Evolutionary conservation across 2,888 invertebrate species (phyloP), one percentile per base, ranked within the genome.

Genomic region (Isotomurus palustris): DNA sequence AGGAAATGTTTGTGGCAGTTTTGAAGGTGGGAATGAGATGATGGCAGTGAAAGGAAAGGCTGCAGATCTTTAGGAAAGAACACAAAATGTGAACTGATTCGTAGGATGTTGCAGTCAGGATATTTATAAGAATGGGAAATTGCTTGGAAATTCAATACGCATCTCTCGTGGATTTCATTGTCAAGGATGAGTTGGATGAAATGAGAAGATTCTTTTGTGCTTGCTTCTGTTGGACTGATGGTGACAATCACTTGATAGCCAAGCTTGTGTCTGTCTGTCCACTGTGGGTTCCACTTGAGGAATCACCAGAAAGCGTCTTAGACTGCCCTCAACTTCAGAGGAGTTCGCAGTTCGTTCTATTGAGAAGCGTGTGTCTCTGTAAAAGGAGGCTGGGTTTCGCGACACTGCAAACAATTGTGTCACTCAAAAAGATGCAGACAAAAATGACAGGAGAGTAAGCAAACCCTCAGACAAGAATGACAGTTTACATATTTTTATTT

Each of bases 101-200:
- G 14, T 3, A 8, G 24, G 21, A 22, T 43, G 5, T 22, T 24
- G 14, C 12, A 24, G 6, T 17, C n/a, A 14, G 24, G 12, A 21
- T 10, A 43, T 43, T 43, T 43, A 43, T 43, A 43, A n/a, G n/a
- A n/a, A n/a, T n/a, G n/a, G n/a, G 43, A 43, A 24, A 14, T 38
- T 6, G 24, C 24, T 22, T 6, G 43, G 43, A 43, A 24, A 43
- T 24, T 24, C 21, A 24, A 43, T 12, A 22, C 21, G 24, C 14
- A 10, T 32, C 32, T 32, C 32, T n/a, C n/a, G n/a, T n/a, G 32
- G 8, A 32, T 32, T 32, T 32, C 32, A 32, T 32, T 32, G 32
- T 14, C 32, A 32, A 32, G 32, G 8, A 19, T 5, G 6, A 17
- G 5, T 43, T 43, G n/a, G n/a, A n/a, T n/a, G n/a, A n/a, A n/a